A percentile compares a stretch with the other conserved stretches of the same genome.
Conservation (phyloP, 1,140 invertebrate species). For the Plectrocnemia conspersa region DNA sequence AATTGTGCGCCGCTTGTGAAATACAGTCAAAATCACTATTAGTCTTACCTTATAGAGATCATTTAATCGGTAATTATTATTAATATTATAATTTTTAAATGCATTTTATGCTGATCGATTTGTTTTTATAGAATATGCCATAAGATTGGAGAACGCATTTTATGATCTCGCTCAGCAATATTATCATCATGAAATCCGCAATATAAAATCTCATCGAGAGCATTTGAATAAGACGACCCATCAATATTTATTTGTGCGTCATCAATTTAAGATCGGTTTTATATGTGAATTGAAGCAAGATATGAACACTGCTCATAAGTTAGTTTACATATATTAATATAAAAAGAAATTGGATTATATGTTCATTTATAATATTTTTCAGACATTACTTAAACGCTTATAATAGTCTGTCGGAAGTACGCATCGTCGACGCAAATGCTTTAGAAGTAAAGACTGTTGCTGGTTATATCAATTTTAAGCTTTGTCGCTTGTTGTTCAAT, state of each 20-base stretch:
- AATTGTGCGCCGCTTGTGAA: conserved; percentile 85
- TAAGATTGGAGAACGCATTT: conserved; percentile 86
- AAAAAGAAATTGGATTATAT: conserved; percentile 13
- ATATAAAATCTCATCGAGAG: conserved; percentile 83
- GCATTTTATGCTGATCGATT: too few relatives aligned
- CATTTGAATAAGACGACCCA: conserved; percentile 89
- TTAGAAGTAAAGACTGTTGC: conserved; percentile 93
- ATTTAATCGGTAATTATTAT: conserved; percentile 69
- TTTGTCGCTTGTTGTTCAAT: conserved; percentile 84
- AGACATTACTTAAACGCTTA: conserved; percentile 94
- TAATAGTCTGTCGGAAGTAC: conserved; percentile 79
- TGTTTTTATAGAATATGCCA: conserved; percentile 47
- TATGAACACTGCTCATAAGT: conserved; percentile 82
- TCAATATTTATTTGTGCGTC: conserved; percentile 87
- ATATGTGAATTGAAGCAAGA: conserved; percentile 92
- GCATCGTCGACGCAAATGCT: conserved; percentile 83
- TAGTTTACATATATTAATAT: too few relatives aligned
- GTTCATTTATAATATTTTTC: conserved; percentile 26
- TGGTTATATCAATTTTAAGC: conserved; percentile 92
- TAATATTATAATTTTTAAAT: too few relatives aligned
- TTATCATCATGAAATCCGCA: conserved; percentile 84
- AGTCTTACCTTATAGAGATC: conserved; percentile 84
- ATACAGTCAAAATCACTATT: conserved; percentile 89
- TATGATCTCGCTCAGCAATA: conserved; percentile 89
- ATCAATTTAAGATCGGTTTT: conserved; percentile 98